phyloP scores from a whole-genome alignment of 2,113 vertebrate genomes.

The Elanoides forficatus region DNA sequence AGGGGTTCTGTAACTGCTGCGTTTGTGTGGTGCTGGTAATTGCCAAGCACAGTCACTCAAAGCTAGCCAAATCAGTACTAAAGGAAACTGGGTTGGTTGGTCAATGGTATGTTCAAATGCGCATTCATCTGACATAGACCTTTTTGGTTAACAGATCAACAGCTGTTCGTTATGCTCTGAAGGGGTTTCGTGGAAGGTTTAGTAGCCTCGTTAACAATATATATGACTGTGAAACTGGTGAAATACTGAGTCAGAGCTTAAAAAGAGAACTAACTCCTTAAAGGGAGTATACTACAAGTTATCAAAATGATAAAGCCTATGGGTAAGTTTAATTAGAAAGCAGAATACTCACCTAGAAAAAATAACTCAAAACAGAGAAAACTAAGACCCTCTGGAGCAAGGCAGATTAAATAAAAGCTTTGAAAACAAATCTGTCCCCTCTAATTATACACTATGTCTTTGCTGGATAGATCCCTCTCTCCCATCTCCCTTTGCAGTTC shows the following conservation, averaged over 20 bases:
- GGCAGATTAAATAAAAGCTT: neutral
- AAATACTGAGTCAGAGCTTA: neutral
- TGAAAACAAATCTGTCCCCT: neutral
- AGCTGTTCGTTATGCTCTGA: neutral
- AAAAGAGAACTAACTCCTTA: neutral
- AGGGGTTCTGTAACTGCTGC: neutral
- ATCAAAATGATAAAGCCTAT: neutral
- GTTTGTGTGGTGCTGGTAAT: neutral
- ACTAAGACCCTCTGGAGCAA: neutral
- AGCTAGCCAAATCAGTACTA: neutral
- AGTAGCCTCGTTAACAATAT: neutral
- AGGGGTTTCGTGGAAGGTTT: neutral
- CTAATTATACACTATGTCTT: neutral
- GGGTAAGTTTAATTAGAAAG: neutral
- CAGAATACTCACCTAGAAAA: neutral
- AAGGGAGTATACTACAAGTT: neutral
- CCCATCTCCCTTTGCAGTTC: neutral
- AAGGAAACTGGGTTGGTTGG: neutral
- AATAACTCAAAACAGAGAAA: neutral
- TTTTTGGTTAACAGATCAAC: neutral
- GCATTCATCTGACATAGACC: rapidly evolving
- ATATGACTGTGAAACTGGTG: neutral
- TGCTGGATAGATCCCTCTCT: neutral
- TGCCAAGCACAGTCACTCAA: neutral
- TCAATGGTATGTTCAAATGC: neutral